A percentile compares a stretch with the other conserved stretches of the same genome.
Evolutionary conservation across 2,113 vertebrate species (phyloP).

Genomic region (Rhea americana): DNA sequence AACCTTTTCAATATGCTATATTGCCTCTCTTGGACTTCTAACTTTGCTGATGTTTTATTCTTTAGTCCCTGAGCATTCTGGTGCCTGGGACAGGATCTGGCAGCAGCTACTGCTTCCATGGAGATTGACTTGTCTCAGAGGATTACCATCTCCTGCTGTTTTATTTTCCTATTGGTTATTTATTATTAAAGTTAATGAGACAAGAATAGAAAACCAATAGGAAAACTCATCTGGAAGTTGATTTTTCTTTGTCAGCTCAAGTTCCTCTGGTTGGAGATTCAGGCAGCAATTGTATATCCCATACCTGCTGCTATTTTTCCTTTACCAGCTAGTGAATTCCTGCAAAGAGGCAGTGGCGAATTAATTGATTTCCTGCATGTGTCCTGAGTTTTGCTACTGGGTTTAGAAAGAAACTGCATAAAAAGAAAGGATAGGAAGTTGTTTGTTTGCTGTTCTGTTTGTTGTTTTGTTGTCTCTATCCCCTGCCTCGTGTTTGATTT

Average conservation of each 20-base stretch:
- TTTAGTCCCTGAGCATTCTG: background rate
- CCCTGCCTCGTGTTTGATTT: background rate
- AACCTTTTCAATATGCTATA: background rate
- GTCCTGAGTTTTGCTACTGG: background rate
- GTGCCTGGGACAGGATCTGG: background rate
- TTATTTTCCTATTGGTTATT: slow-evolving; percentile 55
- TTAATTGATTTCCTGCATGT: slow-evolving; percentile 48
- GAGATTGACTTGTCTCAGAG: slow-evolving; percentile 66
- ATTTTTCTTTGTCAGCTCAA: slow-evolving; percentile 72
- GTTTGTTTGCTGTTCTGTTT: background rate
- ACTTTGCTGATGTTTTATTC: background rate
- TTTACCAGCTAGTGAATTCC: slow-evolving; percentile 34
- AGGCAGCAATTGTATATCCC: slow-evolving; percentile 5
- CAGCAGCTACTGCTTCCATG: slow-evolving; percentile 44
- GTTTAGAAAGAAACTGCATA: background rate
- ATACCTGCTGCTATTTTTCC: slow-evolving; percentile 51
- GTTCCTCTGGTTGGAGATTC: slow-evolving; percentile 43
- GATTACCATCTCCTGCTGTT: slow-evolving; percentile 63
- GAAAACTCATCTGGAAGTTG: slow-evolving; percentile 58
- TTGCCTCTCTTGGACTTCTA: background rate
- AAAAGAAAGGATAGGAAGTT: background rate
- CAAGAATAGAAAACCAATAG: slow-evolving; percentile 73
- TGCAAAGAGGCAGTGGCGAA: slow-evolving; percentile 28
- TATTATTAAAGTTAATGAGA: slow-evolving; percentile 79
- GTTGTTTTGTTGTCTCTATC: background rate